Evolutionary conservation across 1,140 invertebrate species (phyloP).

Genomic region (Delia radicum): DNA sequence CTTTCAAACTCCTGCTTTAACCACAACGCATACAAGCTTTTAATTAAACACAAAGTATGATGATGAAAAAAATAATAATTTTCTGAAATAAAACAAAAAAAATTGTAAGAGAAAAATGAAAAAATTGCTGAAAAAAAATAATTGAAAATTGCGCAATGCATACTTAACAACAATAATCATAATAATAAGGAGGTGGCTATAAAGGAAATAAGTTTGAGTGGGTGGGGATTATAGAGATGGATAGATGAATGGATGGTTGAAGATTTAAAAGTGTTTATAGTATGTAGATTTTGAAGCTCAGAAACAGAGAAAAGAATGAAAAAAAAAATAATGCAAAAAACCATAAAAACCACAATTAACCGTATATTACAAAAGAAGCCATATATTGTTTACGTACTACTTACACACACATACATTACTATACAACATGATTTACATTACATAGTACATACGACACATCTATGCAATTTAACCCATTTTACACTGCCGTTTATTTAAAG

Average conservation of each 20-base stretch:
- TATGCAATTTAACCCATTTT: too few relatives aligned
- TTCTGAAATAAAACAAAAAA: not conserved
- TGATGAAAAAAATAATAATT: not conserved
- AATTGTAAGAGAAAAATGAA: conserved; percentile 16
- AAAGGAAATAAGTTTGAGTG: not conserved
- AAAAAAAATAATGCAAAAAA: not conserved
- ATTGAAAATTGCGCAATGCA: conserved; percentile 21
- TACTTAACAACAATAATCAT: not conserved
- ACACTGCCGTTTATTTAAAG: too few relatives aligned
- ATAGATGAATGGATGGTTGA: too few relatives aligned
- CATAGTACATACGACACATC: not conserved
- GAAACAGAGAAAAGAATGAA: not conserved
- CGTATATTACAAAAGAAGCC: conserved; percentile 9
- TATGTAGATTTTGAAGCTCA: not conserved
- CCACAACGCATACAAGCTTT: conserved; percentile 7
- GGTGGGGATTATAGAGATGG: not conserved
- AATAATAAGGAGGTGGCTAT: not conserved
- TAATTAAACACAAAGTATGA: conserved; percentile 18
- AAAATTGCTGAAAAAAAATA: conserved; percentile 13
- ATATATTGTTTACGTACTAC: not conserved
- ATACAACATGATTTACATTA: too few relatives aligned
- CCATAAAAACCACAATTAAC: conserved; percentile 5
- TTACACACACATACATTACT: not conserved
- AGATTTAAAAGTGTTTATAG: too few relatives aligned
- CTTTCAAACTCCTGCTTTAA: not conserved